A percentile compares a stretch with the other conserved stretches of the same genome.
These are phyloP conservation scores for Idaea straminata DNA, from an alignment of 2,888 invertebrate genomes.

Conservation along the genomic window DNA sequence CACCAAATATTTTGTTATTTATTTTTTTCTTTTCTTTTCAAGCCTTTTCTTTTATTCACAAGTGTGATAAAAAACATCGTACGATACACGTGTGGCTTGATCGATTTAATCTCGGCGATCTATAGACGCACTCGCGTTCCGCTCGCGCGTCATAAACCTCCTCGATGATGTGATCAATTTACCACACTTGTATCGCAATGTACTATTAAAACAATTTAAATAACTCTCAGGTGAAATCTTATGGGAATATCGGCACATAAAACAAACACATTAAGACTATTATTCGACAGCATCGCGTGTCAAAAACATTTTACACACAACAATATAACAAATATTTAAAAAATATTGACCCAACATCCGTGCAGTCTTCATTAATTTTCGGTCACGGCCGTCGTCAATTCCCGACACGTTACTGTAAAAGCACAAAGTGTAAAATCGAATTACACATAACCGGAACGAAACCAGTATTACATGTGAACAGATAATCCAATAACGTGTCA, in stretches of 20 bases:
- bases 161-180: no score
- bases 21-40: no score
- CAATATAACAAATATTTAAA: constrained; percentile 36
- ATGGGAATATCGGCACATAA: neutral
- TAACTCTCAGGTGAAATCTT: neutral
- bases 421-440: constrained; percentile 57
- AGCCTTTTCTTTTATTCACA: no score
- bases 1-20: no score
- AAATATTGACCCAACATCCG: constrained; percentile 52
- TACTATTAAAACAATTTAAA: neutral
- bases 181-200: no score
- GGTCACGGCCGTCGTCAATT: constrained; percentile 60
- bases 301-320: constrained; percentile 36
- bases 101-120: no score
- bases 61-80: no score
- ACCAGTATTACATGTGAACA: constrained; percentile 54
- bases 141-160: no score
- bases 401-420: constrained; percentile 56
- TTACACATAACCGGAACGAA: constrained; percentile 51
- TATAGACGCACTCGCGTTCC: no score
- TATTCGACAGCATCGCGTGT: constrained; percentile 42
- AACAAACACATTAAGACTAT: constrained; percentile 7
- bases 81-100: no score
- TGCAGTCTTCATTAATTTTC: constrained; percentile 57
- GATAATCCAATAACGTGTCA: constrained; percentile 55